Evolutionary conservation across 2,888 invertebrate genomes (phyloP), one percentile per base, ranked within the genome.

Genomic region (Amiota minor): DNA sequence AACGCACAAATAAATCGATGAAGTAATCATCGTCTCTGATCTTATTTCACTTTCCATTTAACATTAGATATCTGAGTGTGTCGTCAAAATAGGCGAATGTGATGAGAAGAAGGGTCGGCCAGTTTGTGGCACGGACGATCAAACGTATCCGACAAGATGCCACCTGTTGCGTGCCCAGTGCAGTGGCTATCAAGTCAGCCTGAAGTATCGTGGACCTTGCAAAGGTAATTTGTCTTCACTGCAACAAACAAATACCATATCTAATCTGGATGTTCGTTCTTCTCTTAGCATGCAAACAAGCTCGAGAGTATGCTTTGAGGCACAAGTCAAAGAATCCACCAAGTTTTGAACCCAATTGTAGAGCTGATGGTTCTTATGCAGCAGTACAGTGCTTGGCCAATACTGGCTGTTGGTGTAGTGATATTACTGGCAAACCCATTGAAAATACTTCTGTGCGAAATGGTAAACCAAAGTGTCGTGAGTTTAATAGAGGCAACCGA

Each of bases 371-470:
- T 16, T 93, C 93, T 2, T 98, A 95, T 89, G 94, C 95, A 1
- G 93, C 95, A 11, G 93, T 96, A 74, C 98, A 98, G 90, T 98
- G 97, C 88, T 93, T 95, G 84, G 91, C 92, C 9, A 93, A 93
- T 72, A 94, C 95, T 1, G 93, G 93, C 86, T 98, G 97, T 91
- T 97, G 97, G 97, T 98, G 98, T 89, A 97, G 97, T 75, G 95
- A 95, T 1, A 93, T 93, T 14, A 93, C 94, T 79, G 98, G 98
- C 56, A 93, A 93, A 80, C 96, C 96, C 0, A 92, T 97, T 71
- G 93, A 94, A 11, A 95, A 95, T 82, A 96, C 96, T 6, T 93
- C 95, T 8, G 93, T 94, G 12, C 92, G 93, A 77, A 93, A 93
- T 81, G 92, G 92, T 71, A 92, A 93, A 82, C 94, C 96, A 61